Base-by-base conservation (phyloP, 1,140 invertebrate species). In the Lepidurus arcticus region DNA sequence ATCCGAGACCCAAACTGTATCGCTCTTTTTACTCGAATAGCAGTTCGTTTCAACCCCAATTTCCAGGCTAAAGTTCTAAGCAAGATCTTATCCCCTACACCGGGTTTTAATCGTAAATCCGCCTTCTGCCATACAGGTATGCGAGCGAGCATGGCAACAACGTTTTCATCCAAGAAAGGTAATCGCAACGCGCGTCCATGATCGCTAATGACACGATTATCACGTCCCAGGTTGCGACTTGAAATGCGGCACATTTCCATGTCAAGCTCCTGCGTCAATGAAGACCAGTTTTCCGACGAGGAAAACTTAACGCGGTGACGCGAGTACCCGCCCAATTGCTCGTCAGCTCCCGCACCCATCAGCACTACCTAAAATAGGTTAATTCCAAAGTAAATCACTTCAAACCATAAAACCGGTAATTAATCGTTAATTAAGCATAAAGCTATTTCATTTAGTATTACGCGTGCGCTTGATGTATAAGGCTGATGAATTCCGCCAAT, bases 1-100 rank as follows among this genome's bases (percentile, higher is more conserved):
- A 98, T 97, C 83, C 93, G 88, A 0, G 95, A 96, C n/a, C 97
- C 97, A 89, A 99, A 99, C 85, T 99, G 97, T 75, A 99, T 91
- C 16, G 97, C 97, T 85, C 94, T 84, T 85, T 99, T 99, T 73
- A 93, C 93, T 74, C 94, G 88, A 74, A 84, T 83, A 1, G 92
- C 89, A 24, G 91, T 90, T 74, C 88, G 84, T 79, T 83, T 84
- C 5, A 94, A 85, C 10, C 93, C 93, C 2, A 97, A 84, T 81
- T 90, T 85, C 80, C 87, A 86, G 1, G 95, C 95, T 65, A 90
- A 85, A n/a, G 94, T 84, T 82, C 97, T 87, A 44, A 99, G 85
- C 47, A 99, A 86, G 73, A 97, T 85, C 86, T 99, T 99, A 83
- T 99, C 97, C n/a, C 97, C 97, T 76, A 95, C 80, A 65, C 96